These are phyloP conservation scores for Teleopsis dalmanni DNA, from an alignment of 1,140 invertebrate genomes.

Conservation along the genomic window DNA sequence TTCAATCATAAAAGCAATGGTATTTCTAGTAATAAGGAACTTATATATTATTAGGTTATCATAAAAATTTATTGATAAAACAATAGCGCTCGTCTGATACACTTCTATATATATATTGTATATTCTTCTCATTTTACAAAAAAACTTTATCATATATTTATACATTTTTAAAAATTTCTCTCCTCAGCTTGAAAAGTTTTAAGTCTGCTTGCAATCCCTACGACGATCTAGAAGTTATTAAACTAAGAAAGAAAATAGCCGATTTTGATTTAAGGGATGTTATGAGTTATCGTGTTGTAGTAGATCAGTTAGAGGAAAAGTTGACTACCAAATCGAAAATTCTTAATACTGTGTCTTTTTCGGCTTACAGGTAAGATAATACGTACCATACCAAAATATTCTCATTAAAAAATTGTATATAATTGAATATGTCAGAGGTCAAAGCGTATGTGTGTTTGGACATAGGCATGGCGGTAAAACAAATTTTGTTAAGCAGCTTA, in stretches of 20 bases:
- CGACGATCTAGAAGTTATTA: conserved; percentile 33
- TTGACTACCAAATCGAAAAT: conserved; percentile 15
- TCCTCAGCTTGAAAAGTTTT: conserved; percentile 19
- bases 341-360: conserved; percentile 31
- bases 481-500: conserved; percentile 25
- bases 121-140: neutral
- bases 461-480: conserved; percentile 25
- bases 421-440: conserved; percentile 18
- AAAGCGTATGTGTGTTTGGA: conserved; percentile 33
- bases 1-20: no score
- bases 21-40: no score
- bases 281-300: conserved; percentile 28
- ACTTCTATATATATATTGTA: neutral
- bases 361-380: conserved; percentile 24
- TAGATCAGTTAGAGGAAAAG: conserved; percentile 30
- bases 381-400: neutral
- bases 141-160: neutral
- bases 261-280: conserved; percentile 24
- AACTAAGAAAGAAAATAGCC: conserved; percentile 32
- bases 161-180: no score
- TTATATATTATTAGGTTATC: no score
- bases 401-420: neutral
- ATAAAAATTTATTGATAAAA: no score
- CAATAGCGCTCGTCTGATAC: no score
- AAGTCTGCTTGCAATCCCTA: conserved; percentile 25